A percentile compares a stretch with the other conserved stretches of the same genome.
phyloP scores from a whole-genome alignment of 2,797 vertebrate genomes.

The Peromyscus aztecus region DNA sequence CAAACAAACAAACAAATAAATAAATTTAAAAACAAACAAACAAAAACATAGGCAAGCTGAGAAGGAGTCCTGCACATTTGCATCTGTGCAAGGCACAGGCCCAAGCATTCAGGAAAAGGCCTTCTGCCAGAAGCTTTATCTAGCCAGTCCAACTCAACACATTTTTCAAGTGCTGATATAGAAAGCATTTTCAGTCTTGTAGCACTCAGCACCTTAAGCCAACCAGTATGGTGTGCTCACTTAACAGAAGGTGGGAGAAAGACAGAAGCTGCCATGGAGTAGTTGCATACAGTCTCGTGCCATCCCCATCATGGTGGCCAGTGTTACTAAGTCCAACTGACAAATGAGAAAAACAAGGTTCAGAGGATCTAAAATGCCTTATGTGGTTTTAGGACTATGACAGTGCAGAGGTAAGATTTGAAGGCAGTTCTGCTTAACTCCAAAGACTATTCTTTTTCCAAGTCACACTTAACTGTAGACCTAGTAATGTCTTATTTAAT shows the following conservation, averaged over 20 bases:
- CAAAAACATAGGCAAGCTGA: background rate
- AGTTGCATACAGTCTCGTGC: background rate
- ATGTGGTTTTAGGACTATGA: background rate
- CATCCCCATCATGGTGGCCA: background rate
- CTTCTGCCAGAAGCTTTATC: background rate
- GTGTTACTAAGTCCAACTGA: slow-evolving; percentile 5
- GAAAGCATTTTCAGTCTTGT: background rate
- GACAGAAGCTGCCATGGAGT: background rate
- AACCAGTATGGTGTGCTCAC: background rate
- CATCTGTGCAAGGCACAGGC: background rate
- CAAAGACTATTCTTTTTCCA: background rate
- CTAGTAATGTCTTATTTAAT: background rate
- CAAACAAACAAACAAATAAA: background rate
- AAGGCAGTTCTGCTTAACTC: background rate
- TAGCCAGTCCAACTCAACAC: background rate
- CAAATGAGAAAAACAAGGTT: background rate
- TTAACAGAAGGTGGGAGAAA: background rate
- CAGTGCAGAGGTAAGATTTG: background rate
- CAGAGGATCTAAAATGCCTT: background rate
- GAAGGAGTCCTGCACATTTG: background rate
- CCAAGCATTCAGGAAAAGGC: background rate
- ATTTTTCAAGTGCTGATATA: background rate
- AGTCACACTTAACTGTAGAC: background rate
- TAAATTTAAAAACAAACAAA: background rate
- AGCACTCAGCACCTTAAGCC: background rate